phyloP scores from a whole-genome alignment of 2,888 invertebrate species.

The Hyalella azteca region DNA sequence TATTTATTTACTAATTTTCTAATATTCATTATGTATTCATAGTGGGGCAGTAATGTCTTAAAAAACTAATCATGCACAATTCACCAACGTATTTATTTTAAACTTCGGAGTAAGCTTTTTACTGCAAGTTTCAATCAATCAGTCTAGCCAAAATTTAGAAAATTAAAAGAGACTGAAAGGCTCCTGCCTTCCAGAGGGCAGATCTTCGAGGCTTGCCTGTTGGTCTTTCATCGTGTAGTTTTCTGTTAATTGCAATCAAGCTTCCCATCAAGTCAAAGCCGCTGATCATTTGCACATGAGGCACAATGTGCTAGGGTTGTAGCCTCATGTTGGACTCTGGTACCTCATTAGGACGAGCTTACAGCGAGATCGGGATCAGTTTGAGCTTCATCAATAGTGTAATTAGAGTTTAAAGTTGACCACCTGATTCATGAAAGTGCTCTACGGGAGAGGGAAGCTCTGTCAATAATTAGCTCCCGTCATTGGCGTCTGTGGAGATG shows the following conservation, averaged over 20 bases:
- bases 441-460: conserved; percentile 15
- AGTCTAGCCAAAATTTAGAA: too few relatives aligned
- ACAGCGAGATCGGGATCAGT: conserved; percentile 20
- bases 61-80: too few relatives aligned
- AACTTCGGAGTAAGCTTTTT: too few relatives aligned
- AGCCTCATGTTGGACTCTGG: conserved; percentile 16
- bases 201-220: neutral
- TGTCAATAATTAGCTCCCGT: neutral
- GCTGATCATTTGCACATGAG: conserved; percentile 20
- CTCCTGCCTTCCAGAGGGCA: too few relatives aligned
- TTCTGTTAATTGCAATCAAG: conserved; percentile 11
- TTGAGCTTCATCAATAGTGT: conserved; percentile 29
- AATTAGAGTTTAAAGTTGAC: conserved; percentile 37
- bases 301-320: conserved; percentile 17
- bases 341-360: neutral
- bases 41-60: too few relatives aligned
- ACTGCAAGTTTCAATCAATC: too few relatives aligned
- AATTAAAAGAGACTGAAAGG: too few relatives aligned
- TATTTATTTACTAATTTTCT: too few relatives aligned
- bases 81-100: too few relatives aligned
- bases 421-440: conserved; percentile 30
- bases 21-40: too few relatives aligned
- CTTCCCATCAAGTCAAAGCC: conserved; percentile 26
- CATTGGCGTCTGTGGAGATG: neutral
- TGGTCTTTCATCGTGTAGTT: neutral